Evolutionary conservation across 2,113 vertebrate species (phyloP).

Genomic region (Alouatta palliata): DNA sequence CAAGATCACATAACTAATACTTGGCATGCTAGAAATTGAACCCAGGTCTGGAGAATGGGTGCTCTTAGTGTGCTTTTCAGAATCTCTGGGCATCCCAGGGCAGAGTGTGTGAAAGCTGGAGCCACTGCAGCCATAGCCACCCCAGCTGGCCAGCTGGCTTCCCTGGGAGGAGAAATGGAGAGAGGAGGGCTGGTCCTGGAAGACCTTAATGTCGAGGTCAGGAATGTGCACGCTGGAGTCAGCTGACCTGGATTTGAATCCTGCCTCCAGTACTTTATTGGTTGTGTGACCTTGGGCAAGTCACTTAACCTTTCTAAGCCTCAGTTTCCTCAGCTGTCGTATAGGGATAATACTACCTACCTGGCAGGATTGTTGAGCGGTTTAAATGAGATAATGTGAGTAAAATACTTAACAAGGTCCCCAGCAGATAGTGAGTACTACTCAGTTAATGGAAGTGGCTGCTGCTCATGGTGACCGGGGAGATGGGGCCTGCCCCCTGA

Average conservation of each 20-base stretch:
- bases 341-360: neutral
- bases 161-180: neutral
- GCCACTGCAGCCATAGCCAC: neutral
- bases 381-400: conserved; percentile 27
- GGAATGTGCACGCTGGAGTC: neutral
- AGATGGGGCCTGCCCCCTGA: neutral
- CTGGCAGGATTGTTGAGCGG: neutral
- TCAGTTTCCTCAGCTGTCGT: conserved; percentile 21
- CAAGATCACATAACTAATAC: neutral
- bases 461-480: neutral
- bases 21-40: neutral
- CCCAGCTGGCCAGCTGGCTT: neutral
- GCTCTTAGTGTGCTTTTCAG: neutral
- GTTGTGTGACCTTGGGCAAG: conserved; percentile 43
- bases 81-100: neutral
- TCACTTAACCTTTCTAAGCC: conserved; percentile 51
- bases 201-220: neutral
- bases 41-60: neutral
- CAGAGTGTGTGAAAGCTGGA: neutral
- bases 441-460: neutral
- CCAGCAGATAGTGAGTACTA: neutral
- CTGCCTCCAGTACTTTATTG: neutral
- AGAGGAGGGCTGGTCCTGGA: neutral
- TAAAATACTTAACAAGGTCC: conserved; percentile 34
- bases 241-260: neutral